These are phyloP conservation scores for Argya squamiceps DNA, from an alignment of 2,797 vertebrate genomes.

Conservation along the genomic window DNA sequence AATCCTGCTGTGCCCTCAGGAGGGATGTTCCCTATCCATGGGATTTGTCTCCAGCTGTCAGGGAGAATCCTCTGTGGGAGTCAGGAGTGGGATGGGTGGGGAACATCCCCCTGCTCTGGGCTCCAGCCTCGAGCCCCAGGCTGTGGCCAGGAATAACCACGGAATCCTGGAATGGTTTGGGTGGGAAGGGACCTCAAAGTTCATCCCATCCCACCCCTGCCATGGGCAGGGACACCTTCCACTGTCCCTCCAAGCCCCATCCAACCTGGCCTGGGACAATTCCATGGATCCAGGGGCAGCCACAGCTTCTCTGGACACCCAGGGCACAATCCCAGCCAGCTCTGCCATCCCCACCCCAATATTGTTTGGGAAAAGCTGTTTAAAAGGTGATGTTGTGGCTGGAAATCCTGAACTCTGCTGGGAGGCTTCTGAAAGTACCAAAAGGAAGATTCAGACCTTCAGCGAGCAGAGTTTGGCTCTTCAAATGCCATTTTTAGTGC, in stretches of 20 bases:
- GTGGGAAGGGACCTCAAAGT: neutral
- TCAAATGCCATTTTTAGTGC: neutral
- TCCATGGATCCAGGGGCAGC: neutral
- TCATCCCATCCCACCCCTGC: neutral
- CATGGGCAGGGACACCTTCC: neutral
- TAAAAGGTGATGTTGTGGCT: neutral
- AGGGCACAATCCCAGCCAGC: neutral
- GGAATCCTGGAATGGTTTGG: neutral
- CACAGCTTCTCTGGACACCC: accelerated
- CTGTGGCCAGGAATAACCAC: neutral
- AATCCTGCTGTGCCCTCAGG: neutral
- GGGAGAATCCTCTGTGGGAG: neutral
- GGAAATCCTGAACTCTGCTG: neutral
- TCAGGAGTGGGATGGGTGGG: neutral
- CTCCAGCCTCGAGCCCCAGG: neutral
- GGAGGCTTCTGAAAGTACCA: neutral
- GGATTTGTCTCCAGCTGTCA: neutral
- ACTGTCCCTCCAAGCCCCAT: neutral
- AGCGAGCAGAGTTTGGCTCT: neutral
- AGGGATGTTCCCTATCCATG: neutral
- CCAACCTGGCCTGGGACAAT: neutral
- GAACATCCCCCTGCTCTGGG: neutral
- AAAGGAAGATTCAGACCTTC: neutral
- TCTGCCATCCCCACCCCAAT: neutral
- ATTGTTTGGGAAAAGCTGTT: accelerated